phyloP scores from a whole-genome alignment of 2,113 vertebrate genomes.

The Manacus vitellinus region DNA sequence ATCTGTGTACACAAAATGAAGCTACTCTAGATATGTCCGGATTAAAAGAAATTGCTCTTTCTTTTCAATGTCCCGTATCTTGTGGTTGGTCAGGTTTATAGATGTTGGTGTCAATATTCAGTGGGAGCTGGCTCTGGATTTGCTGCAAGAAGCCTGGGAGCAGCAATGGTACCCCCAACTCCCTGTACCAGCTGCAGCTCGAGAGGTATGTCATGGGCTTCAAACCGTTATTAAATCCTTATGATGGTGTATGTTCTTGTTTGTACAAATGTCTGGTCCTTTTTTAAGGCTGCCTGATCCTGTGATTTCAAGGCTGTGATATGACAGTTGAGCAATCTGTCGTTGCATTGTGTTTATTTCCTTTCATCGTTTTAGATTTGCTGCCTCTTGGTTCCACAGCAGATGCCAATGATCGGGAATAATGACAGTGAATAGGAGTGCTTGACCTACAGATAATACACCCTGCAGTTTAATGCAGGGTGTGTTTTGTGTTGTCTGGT shows the following conservation, averaged over 20 bases:
- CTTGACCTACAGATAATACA: neutral
- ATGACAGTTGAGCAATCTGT: neutral
- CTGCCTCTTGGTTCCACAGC: neutral
- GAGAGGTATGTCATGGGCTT: neutral
- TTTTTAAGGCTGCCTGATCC: neutral
- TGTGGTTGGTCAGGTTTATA: neutral
- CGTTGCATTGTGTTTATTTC: neutral
- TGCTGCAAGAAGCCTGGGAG: neutral
- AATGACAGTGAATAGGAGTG: neutral
- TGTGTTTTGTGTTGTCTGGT: neutral
- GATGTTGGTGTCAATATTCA: neutral
- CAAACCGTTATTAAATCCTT: neutral
- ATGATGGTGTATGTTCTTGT: neutral
- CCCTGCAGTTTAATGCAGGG: neutral
- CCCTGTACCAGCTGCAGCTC: neutral
- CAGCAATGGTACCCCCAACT: accelerated
- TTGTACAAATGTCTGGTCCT: neutral
- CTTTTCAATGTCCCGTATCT: neutral
- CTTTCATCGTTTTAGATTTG: neutral
- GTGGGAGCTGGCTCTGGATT: neutral
- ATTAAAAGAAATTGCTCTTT: neutral
- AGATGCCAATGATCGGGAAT: neutral
- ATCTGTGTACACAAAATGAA: neutral
- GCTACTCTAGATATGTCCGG: neutral
- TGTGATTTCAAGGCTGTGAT: neutral